Percentiles rank a stretch among this genome's conserved stretches.
These are phyloP conservation scores for Drosophila mayaguana DNA, from an alignment of 2,888 invertebrate species.

Conservation along the genomic window DNA sequence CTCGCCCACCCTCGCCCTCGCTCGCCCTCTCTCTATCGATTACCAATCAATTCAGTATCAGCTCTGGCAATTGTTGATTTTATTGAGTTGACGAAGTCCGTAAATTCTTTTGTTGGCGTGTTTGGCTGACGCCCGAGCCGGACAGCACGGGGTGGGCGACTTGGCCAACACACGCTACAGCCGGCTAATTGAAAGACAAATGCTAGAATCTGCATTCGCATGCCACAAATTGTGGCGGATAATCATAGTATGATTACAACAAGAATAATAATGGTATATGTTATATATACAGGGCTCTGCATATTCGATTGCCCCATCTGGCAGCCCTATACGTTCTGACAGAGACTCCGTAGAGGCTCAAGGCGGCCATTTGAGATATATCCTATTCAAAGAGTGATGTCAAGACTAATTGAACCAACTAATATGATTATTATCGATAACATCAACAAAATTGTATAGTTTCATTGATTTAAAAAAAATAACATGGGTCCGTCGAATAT, in stretches of 20 bases:
- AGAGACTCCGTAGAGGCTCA: too few relatives aligned
- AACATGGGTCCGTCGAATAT: too few relatives aligned
- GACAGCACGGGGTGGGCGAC: not conserved
- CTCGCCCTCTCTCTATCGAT: slow-evolving; percentile 59
- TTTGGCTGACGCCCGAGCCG: not conserved
- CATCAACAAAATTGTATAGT: too few relatives aligned
- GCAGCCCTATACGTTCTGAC: too few relatives aligned
- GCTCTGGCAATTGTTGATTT: slow-evolving; percentile 72
- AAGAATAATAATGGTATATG: too few relatives aligned
- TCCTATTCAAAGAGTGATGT: too few relatives aligned
- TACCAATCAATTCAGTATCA: slow-evolving; percentile 70
- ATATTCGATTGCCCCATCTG: too few relatives aligned
- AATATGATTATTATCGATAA: too few relatives aligned
- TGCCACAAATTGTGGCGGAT: not conserved
- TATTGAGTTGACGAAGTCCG: slow-evolving; percentile 48
- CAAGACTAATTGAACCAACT: too few relatives aligned
- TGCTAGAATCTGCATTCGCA: not conserved
- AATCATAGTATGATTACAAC: not conserved
- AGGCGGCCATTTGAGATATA: too few relatives aligned
- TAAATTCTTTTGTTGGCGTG: slow-evolving; percentile 4
- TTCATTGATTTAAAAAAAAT: too few relatives aligned
- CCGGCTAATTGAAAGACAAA: slow-evolving; percentile 42
- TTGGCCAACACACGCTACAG: not conserved
- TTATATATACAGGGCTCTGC: too few relatives aligned
- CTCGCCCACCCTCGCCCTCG: not conserved